Evolutionary conservation across 1,140 invertebrate genomes (phyloP).

Genomic region (Rhopalosiphum maidis): DNA sequence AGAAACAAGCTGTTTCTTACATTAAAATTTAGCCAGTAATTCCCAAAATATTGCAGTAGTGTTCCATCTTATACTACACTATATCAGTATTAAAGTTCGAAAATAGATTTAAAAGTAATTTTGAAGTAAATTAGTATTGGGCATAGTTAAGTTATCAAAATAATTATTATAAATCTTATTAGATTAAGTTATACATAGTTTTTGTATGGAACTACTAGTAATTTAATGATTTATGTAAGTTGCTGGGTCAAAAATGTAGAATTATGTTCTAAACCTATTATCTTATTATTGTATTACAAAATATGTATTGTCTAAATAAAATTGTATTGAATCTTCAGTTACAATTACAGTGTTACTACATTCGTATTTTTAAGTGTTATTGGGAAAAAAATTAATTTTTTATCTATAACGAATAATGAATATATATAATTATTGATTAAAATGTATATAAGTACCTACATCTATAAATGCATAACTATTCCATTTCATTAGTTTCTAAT

Average conservation of each 20-base stretch:
- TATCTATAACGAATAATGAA: not conserved
- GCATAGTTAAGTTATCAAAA: not conserved
- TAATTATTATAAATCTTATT: not conserved
- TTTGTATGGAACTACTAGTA: not conserved
- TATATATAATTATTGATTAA: not conserved
- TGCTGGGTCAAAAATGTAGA: not conserved
- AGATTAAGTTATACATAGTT: not conserved
- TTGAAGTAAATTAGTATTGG: not conserved
- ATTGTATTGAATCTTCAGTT: not conserved
- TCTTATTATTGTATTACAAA: not conserved
- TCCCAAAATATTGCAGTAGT: not conserved
- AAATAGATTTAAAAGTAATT: not conserved
- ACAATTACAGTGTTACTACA: not conserved
- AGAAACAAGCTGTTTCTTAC: not conserved
- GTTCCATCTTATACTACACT: not conserved
- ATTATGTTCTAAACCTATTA: not conserved
- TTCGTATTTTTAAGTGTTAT: not conserved
- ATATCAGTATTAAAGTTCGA: not conserved
- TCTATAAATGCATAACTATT: not conserved
- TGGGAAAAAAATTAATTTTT: not conserved
- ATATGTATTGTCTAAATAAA: not conserved
- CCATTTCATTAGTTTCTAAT: not conserved
- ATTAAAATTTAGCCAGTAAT: not conserved
- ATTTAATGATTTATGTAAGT: constrained; percentile 16
- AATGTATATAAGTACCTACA: not conserved